Conservation (phyloP, 2,888 invertebrate genomes). For the Cosmia trapezina region DNA sequence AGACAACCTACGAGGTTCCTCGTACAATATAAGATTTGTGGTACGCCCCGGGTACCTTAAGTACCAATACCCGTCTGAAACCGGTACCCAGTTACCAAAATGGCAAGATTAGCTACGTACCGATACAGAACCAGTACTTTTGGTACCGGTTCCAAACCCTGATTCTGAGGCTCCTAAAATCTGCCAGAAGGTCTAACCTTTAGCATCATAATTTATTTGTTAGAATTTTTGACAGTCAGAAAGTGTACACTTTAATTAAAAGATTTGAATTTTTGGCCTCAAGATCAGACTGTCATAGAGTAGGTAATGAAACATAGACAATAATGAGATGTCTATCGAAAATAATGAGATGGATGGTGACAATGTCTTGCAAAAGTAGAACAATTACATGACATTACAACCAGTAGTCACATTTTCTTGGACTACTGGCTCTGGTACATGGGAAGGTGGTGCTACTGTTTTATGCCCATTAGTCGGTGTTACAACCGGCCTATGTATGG, state of each 20-base stretch:
- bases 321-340: neutral
- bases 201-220: neutral
- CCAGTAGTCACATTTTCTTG: neutral
- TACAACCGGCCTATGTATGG: neutral
- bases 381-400: constrained; percentile 15
- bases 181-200: constrained; percentile 2
- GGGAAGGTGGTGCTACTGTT: neutral
- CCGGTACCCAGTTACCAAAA: no score
- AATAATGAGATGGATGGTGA: neutral
- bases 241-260: neutral
- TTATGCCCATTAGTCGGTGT: neutral
- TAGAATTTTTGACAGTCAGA: neutral
- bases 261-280: neutral
- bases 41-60: no score
- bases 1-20: no score
- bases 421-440: constrained; percentile 5
- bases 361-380: neutral
- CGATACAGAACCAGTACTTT: no score
- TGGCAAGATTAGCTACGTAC: no score
- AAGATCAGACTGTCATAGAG: neutral
- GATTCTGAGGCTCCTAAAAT: neutral
- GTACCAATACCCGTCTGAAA: no score
- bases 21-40: no score
- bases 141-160: neutral
- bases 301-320: neutral